These are phyloP conservation scores for fruit fly (Drosophila melanogaster) DNA, from an alignment of 1,140 invertebrate species.

Conservation along the genomic window DNA sequence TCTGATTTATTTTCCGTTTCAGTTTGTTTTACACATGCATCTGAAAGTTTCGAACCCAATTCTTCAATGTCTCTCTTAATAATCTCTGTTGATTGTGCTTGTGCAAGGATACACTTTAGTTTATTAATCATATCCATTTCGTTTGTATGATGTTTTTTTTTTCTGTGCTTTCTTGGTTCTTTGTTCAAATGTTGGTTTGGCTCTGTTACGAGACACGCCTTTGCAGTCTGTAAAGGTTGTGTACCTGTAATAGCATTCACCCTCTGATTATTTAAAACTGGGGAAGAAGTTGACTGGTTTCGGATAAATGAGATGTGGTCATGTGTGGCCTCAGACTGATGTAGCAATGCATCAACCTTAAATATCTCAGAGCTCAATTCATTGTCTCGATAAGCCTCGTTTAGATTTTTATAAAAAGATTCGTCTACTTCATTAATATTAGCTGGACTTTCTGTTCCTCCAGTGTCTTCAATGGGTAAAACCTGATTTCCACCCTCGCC, in stretches of 20 bases:
- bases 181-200: conserved; percentile 36
- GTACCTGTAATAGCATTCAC: conserved; percentile 83
- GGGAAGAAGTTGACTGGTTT: conserved; percentile 32
- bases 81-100: conserved; percentile 42
- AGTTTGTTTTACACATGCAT: background rate
- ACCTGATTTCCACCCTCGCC: conserved; percentile 55
- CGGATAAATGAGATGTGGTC: conserved; percentile 37
- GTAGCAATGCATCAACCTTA: conserved; percentile 63
- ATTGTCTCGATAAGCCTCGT: conserved; percentile 94
- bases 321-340: conserved; percentile 49
- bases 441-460: conserved; percentile 46
- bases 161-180: conserved; percentile 63
- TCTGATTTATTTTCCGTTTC: background rate
- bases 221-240: background rate
- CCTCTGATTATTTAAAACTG: conserved; percentile 92
- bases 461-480: conserved; percentile 72
- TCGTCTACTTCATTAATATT: conserved; percentile 92
- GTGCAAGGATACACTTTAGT: conserved; percentile 66
- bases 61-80: background rate
- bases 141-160: conserved; percentile 80
- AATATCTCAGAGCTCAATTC: conserved; percentile 68
- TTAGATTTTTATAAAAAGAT: conserved; percentile 94
- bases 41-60: background rate
- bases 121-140: conserved; percentile 84
- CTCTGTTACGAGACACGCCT: background rate